These are phyloP conservation scores for Eleginops maclovinus DNA, from an alignment of 2,113 vertebrate species.

Conservation along the genomic window DNA sequence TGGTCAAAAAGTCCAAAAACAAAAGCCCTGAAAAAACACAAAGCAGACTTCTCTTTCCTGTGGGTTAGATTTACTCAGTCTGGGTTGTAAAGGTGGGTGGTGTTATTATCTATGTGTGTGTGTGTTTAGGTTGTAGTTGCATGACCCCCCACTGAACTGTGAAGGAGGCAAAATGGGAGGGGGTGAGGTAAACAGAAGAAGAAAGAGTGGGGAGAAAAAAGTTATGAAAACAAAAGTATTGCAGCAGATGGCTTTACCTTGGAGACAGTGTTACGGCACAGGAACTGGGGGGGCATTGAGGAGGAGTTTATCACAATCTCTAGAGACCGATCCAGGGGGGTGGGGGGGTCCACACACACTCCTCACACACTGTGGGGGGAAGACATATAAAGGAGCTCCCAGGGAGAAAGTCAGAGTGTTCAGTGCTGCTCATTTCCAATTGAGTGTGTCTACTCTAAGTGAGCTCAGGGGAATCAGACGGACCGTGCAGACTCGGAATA, in stretches of 20 bases:
- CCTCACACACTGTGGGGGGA: constrained; percentile 56
- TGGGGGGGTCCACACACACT: constrained; percentile 36
- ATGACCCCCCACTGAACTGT: constrained; percentile 72
- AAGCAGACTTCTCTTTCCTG: constrained; percentile 33
- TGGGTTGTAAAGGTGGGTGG: constrained; percentile 66
- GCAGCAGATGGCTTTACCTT: constrained; percentile 81
- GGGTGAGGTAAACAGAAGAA: constrained; percentile 58
- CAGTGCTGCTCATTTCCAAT: constrained; percentile 43
- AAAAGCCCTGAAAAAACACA: constrained; percentile 49
- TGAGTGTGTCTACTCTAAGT: neutral
- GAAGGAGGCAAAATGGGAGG: constrained; percentile 36
- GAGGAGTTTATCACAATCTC: constrained; percentile 68
- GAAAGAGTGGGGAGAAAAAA: constrained; percentile 40
- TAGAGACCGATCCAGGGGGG: constrained; percentile 56
- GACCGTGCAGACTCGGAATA: constrained; percentile 11
- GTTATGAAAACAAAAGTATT: constrained; percentile 82
- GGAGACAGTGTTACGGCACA: constrained; percentile 74
- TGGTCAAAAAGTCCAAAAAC: constrained; percentile 63
- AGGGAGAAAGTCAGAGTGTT: constrained; percentile 60
- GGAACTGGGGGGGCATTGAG: constrained; percentile 24
- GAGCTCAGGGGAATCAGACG: constrained; percentile 5
- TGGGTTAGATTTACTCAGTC: constrained; percentile 31
- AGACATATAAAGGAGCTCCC: constrained; percentile 79
- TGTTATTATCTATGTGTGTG: constrained; percentile 49
- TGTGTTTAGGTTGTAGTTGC: constrained; percentile 24